A percentile compares a stretch with the other conserved stretches of the same genome.
Conservation (phyloP, 1,140 invertebrate species). For the Heliconius melpomene region DNA sequence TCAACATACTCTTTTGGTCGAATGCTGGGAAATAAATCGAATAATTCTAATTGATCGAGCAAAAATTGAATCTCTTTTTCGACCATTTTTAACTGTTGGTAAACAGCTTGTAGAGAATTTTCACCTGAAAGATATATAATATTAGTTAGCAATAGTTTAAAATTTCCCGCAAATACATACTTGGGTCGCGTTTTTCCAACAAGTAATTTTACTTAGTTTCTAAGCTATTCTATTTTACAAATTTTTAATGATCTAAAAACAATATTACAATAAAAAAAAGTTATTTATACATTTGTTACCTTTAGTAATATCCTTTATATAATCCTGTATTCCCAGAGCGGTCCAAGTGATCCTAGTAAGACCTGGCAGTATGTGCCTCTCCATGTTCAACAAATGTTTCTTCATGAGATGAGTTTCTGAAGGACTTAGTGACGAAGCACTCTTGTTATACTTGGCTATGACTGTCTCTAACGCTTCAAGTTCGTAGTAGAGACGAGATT, state of each 20-base stretch:
- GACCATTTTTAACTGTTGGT: slow-evolving; percentile 88
- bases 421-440: slow-evolving; percentile 82
- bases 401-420: slow-evolving; percentile 87
- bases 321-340: slow-evolving; percentile 90
- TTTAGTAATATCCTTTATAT: slow-evolving; percentile 78
- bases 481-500: slow-evolving; percentile 84
- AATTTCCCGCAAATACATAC: no score
- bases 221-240: no score
- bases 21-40: slow-evolving; percentile 82
- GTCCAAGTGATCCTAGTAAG: slow-evolving; percentile 91
- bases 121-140: slow-evolving; percentile 49
- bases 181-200: no score
- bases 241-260: no score
- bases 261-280: background rate
- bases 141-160: no score
- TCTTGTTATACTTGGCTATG: slow-evolving; percentile 83
- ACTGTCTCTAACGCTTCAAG: slow-evolving; percentile 82
- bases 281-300: slow-evolving; percentile 45
- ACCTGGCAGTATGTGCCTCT: slow-evolving; percentile 90
- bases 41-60: slow-evolving; percentile 82
- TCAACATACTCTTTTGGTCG: slow-evolving; percentile 62
- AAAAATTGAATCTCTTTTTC: slow-evolving; percentile 85
- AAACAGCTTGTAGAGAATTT: slow-evolving; percentile 67
- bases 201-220: no score
- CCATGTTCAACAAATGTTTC: slow-evolving; percentile 86